Conservation (phyloP, 92 coral and sea anemone species). For the Porites lobata region DNA sequence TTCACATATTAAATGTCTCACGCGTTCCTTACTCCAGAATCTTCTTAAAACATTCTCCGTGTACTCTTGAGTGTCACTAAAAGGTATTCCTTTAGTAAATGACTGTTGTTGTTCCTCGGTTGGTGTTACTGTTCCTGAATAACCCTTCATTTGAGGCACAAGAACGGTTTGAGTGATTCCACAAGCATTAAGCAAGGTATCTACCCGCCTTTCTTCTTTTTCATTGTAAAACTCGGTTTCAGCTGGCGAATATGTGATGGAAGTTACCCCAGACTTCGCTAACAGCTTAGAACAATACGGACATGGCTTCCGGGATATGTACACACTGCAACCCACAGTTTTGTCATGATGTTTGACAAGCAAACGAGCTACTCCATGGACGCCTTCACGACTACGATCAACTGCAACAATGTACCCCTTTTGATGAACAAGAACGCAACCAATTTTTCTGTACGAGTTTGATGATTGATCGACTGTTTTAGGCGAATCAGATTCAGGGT, state of each 20-base stretch:
- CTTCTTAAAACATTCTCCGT: neutral
- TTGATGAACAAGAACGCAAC: slow-evolving; percentile 72
- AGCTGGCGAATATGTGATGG: slow-evolving; percentile 66
- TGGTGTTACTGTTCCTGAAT: neutral
- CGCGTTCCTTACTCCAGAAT: slow-evolving; percentile 29
- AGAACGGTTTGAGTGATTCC: slow-evolving; percentile 14
- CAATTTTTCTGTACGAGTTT: slow-evolving; percentile 53
- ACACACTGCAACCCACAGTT: slow-evolving; percentile 61
- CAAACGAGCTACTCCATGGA: slow-evolving; percentile 72
- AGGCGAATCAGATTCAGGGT: neutral
- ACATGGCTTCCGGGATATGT: slow-evolving; percentile 78
- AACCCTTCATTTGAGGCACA: slow-evolving; percentile 2
- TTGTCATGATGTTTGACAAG: slow-evolving; percentile 71
- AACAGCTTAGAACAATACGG: slow-evolving; percentile 76
- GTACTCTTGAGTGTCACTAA: slow-evolving; percentile 4
- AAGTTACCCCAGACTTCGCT: slow-evolving; percentile 60
- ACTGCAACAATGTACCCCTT: slow-evolving; percentile 70
- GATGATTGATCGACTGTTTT: neutral
- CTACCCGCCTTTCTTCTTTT: slow-evolving; percentile 54
- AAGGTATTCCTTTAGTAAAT: neutral
- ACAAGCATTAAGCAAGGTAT: slow-evolving; percentile 39
- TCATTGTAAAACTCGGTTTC: slow-evolving; percentile 66
- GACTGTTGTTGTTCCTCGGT: neutral
- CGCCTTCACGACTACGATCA: slow-evolving; percentile 68
- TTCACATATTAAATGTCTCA: neutral